phyloP scores from a whole-genome alignment of 1,140 invertebrate genomes.

The Neocloeon triangulifer region DNA sequence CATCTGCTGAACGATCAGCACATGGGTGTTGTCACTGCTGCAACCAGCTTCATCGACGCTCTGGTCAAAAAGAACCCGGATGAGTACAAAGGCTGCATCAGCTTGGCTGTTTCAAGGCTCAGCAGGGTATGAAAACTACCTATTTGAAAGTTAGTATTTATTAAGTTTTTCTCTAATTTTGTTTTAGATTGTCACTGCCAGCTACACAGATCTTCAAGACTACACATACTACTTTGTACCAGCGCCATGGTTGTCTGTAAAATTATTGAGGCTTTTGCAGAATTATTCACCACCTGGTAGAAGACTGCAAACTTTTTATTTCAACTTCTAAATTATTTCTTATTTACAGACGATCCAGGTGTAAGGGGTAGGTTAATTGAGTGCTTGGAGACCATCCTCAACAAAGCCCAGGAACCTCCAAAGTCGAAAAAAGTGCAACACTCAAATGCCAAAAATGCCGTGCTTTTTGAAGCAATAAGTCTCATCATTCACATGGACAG shows the following conservation, averaged over 20 bases:
- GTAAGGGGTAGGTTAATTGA: conserved; percentile 88
- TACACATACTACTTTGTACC: conserved; percentile 99
- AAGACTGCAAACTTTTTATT: background rate
- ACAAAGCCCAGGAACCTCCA: conserved; percentile 97
- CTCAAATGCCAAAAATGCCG: conserved; percentile 99
- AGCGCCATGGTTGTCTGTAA: conserved; percentile 98
- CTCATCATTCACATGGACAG: conserved; percentile 98
- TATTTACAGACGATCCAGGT: conserved; percentile 64
- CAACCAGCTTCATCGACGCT: conserved; percentile 92
- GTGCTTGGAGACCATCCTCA: conserved; percentile 98
- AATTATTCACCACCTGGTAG: conserved; percentile 92
- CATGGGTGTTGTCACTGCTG: conserved; percentile 96
- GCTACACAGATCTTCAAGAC: conserved; percentile 95
- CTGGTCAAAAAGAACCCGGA: conserved; percentile 97
- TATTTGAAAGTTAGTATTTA: background rate
- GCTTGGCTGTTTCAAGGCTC: conserved; percentile 87
- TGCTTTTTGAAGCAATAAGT: conserved; percentile 98
- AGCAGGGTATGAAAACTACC: conserved; percentile 42
- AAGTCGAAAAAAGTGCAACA: conserved; percentile 99
- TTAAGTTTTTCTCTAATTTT: conserved; percentile 5
- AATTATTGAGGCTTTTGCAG: conserved; percentile 85
- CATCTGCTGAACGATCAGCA: conserved; percentile 98
- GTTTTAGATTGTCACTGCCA: conserved; percentile 82
- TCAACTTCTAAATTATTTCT: background rate
- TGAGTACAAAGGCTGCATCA: conserved; percentile 98